Percentiles rank a stretch among this genome's conserved stretches.
Conservation (phyloP, 2,797 vertebrate genomes). For the Sternarchorhynchus goeldii region DNA sequence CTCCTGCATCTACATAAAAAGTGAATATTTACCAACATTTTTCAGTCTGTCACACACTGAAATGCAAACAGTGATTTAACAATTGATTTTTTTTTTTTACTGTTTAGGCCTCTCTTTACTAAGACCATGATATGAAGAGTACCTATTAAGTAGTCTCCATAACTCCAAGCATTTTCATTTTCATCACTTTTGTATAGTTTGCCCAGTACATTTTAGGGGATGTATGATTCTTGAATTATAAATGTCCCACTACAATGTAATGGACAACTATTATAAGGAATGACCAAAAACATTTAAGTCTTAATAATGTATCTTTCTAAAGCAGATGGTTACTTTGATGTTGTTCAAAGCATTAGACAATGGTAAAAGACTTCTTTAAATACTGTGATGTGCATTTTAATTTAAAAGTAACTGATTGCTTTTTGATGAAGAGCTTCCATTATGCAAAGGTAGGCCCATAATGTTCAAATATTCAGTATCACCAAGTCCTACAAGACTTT, state of each 20-base stretch:
- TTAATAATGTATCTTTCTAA: background rate
- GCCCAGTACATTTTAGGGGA: background rate
- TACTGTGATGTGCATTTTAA: background rate
- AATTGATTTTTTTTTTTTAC: background rate
- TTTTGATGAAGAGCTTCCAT: background rate
- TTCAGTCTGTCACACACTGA: background rate
- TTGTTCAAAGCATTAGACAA: slow-evolving; percentile 2
- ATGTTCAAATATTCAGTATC: background rate
- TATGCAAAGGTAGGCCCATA: background rate
- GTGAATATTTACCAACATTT: slow-evolving; percentile 13
- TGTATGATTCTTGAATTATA: background rate
- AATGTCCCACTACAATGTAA: too few species aligned
- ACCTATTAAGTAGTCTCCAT: too few species aligned
- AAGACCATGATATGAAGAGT: background rate
- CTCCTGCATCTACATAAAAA: slow-evolving; percentile 13
- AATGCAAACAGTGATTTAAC: slow-evolving; percentile 5
- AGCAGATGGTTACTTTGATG: background rate
- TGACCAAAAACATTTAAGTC: background rate
- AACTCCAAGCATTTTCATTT: background rate
- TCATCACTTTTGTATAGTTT: background rate
- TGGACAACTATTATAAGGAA: too few species aligned
- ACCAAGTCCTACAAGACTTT: too few species aligned
- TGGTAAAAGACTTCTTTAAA: background rate
- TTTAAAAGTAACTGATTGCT: background rate
- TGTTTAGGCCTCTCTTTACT: slow-evolving; percentile 15